phyloP scores from a whole-genome alignment of 2,113 vertebrate species.

The Haplochromis burtoni region DNA sequence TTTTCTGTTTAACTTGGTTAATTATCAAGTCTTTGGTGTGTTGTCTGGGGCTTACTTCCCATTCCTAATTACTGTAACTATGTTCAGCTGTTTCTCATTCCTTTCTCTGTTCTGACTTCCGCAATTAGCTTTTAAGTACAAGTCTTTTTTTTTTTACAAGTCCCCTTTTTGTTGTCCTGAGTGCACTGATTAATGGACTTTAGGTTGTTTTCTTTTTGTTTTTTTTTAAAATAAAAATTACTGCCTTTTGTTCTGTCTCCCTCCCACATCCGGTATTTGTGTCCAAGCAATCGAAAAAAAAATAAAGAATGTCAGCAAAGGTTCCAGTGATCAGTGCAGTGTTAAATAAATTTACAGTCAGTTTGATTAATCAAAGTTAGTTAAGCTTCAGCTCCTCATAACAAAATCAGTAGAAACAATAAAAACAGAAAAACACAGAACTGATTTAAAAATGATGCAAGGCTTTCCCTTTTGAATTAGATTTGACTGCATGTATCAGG shows the following conservation, averaged over 20 bases:
- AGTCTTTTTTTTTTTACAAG: too few relatives aligned
- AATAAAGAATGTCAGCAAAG: not conserved
- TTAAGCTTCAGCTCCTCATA: not conserved
- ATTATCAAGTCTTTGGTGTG: not conserved
- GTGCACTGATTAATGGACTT: not conserved
- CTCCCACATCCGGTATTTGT: not conserved
- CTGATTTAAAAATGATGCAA: not conserved
- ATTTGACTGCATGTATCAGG: not conserved
- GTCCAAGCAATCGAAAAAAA: not conserved
- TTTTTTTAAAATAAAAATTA: not conserved
- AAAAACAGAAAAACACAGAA: not conserved
- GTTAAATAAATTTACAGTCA: not conserved
- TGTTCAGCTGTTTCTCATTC: not conserved
- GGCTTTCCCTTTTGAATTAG: not conserved
- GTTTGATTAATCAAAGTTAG: not conserved
- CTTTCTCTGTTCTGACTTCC: not conserved
- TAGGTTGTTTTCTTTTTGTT: not conserved
- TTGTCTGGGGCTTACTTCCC: not conserved
- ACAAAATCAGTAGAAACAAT: rapidly evolving
- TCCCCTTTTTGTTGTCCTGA: not conserved
- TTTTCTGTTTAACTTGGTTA: not conserved
- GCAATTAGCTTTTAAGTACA: not conserved
- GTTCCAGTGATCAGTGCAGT: not conserved
- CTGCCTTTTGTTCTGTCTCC: not conserved
- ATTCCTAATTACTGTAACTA: not conserved